These are phyloP conservation scores for Cylindroiulus punctatus DNA, from an alignment of 2,888 invertebrate genomes.

Conservation along the genomic window DNA sequence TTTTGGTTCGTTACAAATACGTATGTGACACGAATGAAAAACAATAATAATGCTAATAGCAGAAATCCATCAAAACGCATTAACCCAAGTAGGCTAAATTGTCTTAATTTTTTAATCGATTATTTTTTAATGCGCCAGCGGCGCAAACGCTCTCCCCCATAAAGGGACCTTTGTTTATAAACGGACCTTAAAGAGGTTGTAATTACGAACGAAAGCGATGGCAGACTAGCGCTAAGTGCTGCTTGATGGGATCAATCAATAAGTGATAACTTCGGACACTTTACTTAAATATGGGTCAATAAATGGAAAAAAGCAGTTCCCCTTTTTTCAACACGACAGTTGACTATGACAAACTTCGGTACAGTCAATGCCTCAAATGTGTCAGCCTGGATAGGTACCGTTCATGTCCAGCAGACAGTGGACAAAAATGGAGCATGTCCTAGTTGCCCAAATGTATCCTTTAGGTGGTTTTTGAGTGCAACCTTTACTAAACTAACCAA, in stretches of 20 bases:
- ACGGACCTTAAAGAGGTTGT: slow-evolving; percentile 37
- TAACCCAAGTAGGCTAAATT: slow-evolving; percentile 41
- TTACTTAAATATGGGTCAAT: slow-evolving; percentile 21
- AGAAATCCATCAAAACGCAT: slow-evolving; percentile 37
- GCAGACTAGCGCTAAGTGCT: slow-evolving; percentile 9
- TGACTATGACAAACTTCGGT: no score
- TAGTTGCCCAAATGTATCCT: no score
- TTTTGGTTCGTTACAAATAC: slow-evolving; percentile 2
- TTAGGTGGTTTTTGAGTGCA: no score
- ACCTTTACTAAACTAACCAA: no score
- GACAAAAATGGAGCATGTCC: no score
- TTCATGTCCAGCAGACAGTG: no score
- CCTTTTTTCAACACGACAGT: no score
- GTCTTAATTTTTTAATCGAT: slow-evolving; percentile 45
- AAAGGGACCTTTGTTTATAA: slow-evolving; percentile 39
- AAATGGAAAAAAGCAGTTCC: not conserved
- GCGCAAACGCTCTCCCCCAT: not conserved
- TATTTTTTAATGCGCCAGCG: no score
- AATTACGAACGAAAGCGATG: slow-evolving; percentile 35
- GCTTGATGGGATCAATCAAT: slow-evolving; percentile 43
- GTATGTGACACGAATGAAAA: not conserved
- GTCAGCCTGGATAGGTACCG: no score
- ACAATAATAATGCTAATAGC: slow-evolving; percentile 43
- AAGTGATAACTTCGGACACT: slow-evolving; percentile 43
- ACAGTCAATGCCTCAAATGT: no score